Base-by-base conservation (phyloP, 2,888 invertebrate genomes). In the Cephus pulcher region DNA sequence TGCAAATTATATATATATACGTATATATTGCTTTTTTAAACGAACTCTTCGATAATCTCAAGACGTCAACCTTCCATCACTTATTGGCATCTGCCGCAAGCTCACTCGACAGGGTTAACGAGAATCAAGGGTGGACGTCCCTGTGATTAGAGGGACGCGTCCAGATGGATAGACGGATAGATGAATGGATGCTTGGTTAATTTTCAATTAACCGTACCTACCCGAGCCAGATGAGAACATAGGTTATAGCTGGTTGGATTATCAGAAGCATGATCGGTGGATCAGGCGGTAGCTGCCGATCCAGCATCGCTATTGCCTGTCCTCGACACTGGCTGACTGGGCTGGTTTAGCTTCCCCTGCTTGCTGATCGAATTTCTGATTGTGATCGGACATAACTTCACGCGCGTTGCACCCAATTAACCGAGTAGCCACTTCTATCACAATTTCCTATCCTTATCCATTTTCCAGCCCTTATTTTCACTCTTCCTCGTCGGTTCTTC, bases 201-300 rank as follows among this genome's bases (percentile, higher is more conserved):
- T 89, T 89, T 88, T 88, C 88, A 89, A 89, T 89, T 88, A 89
- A 86, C 86, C 83, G 81, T 2, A 56, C 23, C 15, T 56, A 56
- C 23, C 56, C 56, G 56, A 56, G 56, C 56, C 56, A 74, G 77
- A 77, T 69, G 77, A 35, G 77, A 40, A 76, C 40, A 76, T 56
- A 56, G 40, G 40, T 56, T 56, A 56, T 56, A 56, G 23, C 56
- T 9, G 56, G 56, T 56, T 23, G 23, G 56, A 56, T 56, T 23
- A 56, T 56, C 56, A 56, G 56, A 23, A 56, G 56, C 56, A 56
- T 2, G 56, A 56, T 56, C 56, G 56, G 56, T 9, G 23, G 23
- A 56, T 56, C 23, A 23, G 23, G 6, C 2, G 9, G 40, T 56
- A 23, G 56, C 56, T 23, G 56, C 23, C 56, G 6, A 56, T 23